Evolutionary conservation across 92 coral and sea anemone genomes (phyloP).

Genomic region (Micromussa lordhowensis): DNA sequence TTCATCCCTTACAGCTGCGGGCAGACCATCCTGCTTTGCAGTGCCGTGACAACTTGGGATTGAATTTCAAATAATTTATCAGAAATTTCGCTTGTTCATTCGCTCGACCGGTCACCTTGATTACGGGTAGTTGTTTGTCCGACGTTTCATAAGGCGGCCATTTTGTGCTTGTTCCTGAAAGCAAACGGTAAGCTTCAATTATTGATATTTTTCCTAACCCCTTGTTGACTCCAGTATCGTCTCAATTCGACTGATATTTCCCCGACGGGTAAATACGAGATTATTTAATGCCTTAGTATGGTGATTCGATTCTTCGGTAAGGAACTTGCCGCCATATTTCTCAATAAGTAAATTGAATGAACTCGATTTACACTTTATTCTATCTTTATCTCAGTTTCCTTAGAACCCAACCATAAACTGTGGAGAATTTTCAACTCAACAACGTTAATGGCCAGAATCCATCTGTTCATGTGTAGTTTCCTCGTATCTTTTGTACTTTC

Average conservation of each 20-base stretch:
- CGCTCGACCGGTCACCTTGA: not conserved
- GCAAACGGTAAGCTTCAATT: constrained; percentile 14
- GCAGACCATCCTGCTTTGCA: not conserved
- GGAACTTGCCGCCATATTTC: not conserved
- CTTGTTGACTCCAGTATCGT: not conserved
- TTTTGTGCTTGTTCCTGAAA: constrained; percentile 2
- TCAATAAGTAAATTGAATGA: not conserved
- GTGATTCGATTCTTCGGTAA: not conserved
- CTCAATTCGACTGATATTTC: not conserved
- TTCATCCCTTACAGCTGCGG: not conserved
- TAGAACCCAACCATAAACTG: not conserved
- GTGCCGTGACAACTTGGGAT: constrained; percentile 1
- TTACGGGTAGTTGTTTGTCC: not conserved
- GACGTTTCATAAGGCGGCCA: constrained; percentile 13
- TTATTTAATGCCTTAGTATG: not conserved
- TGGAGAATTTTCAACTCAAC: not conserved
- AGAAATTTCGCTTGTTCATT: not conserved
- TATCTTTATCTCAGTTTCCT: not conserved
- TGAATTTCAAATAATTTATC: constrained; percentile 3
- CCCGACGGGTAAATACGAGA: not conserved
- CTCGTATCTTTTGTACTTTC: not conserved
- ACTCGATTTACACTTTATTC: not conserved
- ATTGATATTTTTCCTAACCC: constrained; percentile 8
- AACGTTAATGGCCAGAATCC: constrained; percentile 18
- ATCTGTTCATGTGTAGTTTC: not conserved